Conservation (phyloP, 2,113 vertebrate genomes). For the Heterocephalus glaber region DNA sequence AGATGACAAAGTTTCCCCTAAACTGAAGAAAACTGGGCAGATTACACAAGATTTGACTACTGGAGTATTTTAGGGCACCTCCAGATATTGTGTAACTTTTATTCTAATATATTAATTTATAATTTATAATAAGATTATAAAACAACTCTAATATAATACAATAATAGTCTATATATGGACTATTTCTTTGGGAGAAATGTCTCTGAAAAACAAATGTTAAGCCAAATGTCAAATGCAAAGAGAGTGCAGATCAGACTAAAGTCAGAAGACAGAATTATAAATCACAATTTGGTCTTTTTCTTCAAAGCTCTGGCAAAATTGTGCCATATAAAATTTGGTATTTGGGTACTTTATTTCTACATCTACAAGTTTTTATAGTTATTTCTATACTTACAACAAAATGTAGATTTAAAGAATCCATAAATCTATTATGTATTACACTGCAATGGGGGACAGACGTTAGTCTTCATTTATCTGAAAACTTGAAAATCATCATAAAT, state of each 20-base stretch:
- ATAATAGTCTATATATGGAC: not conserved
- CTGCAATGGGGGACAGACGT: not conserved
- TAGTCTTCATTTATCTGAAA: not conserved
- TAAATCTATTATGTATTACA: not conserved
- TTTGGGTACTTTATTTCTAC: not conserved
- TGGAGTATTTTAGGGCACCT: not conserved
- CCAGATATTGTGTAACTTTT: not conserved
- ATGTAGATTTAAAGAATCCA: not conserved
- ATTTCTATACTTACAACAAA: not conserved
- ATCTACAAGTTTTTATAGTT: not conserved
- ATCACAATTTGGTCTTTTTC: not conserved
- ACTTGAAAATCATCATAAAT: not conserved
- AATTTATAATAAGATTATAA: not conserved
- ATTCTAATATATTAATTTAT: not conserved
- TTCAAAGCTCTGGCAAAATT: not conserved
- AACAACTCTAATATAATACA: not conserved
- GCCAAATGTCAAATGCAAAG: not conserved
- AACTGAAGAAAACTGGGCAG: not conserved
- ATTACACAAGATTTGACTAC: not conserved
- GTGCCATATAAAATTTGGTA: not conserved
- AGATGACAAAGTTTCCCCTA: not conserved
- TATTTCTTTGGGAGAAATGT: not conserved
- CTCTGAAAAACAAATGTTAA: not conserved
- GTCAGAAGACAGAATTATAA: not conserved
- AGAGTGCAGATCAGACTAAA: not conserved